These are phyloP conservation scores for Diplodus puntazzo DNA, from an alignment of 2,797 vertebrate species.

Conservation along the genomic window DNA sequence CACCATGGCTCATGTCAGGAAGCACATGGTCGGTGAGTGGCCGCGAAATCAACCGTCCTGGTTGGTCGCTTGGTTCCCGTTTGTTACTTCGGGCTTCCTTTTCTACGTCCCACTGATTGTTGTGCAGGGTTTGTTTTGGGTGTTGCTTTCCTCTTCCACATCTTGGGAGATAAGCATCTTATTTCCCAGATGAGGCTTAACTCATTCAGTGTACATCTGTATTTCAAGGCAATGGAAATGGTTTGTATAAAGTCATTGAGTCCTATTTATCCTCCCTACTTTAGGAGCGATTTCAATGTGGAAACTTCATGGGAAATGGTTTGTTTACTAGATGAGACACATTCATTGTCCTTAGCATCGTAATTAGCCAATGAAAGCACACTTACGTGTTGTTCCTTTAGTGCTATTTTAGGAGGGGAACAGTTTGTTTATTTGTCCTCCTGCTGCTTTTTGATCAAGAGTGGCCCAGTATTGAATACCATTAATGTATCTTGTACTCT, in stretches of 20 bases:
- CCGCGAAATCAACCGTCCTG: neutral
- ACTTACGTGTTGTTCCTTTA: slow-evolving; percentile 9
- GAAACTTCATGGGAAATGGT: slow-evolving; percentile 49
- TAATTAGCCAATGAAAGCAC: slow-evolving; percentile 37
- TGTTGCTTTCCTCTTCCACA: slow-evolving; percentile 64
- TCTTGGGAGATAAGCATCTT: slow-evolving; percentile 59
- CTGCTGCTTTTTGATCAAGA: slow-evolving; percentile 27
- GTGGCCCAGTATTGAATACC: slow-evolving; percentile 26
- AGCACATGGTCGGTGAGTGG: slow-evolving; percentile 99
- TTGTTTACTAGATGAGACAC: slow-evolving; percentile 40
- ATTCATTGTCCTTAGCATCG: slow-evolving; percentile 32
- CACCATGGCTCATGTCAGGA: slow-evolving; percentile 99
- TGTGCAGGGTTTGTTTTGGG: slow-evolving; percentile 58
- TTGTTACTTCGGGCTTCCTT: slow-evolving; percentile 42
- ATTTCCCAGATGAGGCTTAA: slow-evolving; percentile 29
- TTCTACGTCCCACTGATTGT: slow-evolving; percentile 46
- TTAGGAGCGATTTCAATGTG: slow-evolving; percentile 12
- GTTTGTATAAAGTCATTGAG: neutral
- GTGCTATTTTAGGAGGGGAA: slow-evolving; percentile 16
- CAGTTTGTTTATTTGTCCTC: slow-evolving; percentile 29
- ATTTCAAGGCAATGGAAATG: neutral
- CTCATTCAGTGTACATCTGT: slow-evolving; percentile 17
- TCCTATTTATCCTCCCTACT: neutral
- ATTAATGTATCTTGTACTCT: slow-evolving; percentile 36
- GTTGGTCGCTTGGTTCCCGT: slow-evolving; percentile 5